A percentile compares a stretch with the other conserved stretches of the same genome.
Conservation (phyloP, 2,888 invertebrate genomes). For the Molanna angustata region DNA sequence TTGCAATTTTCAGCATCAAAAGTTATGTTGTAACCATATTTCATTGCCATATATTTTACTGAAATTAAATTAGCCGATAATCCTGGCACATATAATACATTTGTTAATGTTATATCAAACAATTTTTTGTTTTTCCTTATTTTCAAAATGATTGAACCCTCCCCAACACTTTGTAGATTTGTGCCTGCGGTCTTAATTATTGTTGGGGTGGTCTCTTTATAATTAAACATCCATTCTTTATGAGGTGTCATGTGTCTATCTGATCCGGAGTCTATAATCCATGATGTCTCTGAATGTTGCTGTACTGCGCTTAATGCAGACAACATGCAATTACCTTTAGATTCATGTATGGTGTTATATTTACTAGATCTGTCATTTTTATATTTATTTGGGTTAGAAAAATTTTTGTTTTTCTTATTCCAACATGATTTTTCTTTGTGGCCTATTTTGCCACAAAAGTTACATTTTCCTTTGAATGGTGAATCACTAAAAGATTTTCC, state of each 20-base stretch:
- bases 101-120: background rate
- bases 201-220: background rate
- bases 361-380: background rate
- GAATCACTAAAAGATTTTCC: background rate
- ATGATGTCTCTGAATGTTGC: background rate
- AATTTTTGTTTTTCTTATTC: background rate
- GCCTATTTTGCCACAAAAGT: background rate
- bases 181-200: background rate
- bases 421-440: constrained; percentile 1
- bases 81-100: background rate
- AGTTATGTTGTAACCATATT: background rate
- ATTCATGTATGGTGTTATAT: background rate
- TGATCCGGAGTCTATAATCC: constrained; percentile 1
- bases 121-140: background rate
- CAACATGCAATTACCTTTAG: background rate
- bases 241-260: constrained; percentile 1
- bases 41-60: background rate
- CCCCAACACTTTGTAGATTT: constrained; percentile 1
- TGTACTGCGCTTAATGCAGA: background rate
- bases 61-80: constrained; percentile 2
- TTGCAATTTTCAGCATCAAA: background rate
- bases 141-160: background rate
- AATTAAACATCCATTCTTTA: background rate
- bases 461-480: background rate
- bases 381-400: background rate